Conservation (phyloP, 2,888 invertebrate species). For the Eretmocerus hayati region DNA sequence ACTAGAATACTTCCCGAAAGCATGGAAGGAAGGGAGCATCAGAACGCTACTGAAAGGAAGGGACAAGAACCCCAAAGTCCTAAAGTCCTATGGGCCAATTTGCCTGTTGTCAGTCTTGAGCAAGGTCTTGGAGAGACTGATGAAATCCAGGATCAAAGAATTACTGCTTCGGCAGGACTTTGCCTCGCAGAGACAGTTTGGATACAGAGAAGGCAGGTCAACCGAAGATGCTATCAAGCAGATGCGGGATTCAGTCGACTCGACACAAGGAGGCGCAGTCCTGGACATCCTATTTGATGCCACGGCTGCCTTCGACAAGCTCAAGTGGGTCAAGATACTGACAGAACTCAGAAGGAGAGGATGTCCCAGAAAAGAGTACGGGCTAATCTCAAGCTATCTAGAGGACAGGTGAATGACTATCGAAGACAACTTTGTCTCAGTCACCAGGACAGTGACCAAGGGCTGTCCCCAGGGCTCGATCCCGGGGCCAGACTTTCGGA, state of each 20-base stretch:
- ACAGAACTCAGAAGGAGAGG: too few relatives aligned
- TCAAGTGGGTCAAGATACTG: too few relatives aligned
- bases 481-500: slow-evolving; percentile 17
- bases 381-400: slow-evolving; percentile 16
- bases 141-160: slow-evolving; percentile 2
- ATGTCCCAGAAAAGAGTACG: too few relatives aligned
- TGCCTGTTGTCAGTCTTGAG: background rate
- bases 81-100: slow-evolving; percentile 8
- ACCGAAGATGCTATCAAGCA: slow-evolving; percentile 23
- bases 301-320: too few relatives aligned
- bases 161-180: background rate
- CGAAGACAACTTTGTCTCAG: too few relatives aligned
- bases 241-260: too few relatives aligned
- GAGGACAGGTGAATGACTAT: too few relatives aligned
- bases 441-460: too few relatives aligned
- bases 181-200: slow-evolving; percentile 13
- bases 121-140: slow-evolving; percentile 13
- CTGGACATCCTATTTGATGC: too few relatives aligned
- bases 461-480: too few relatives aligned
- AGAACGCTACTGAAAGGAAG: background rate
- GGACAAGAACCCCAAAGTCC: background rate
- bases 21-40: background rate
- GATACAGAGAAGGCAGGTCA: slow-evolving; percentile 8
- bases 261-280: too few relatives aligned
- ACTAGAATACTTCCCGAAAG: background rate